A percentile compares a stretch with the other conserved stretches of the same genome.
Evolutionary conservation across 2,797 vertebrate genomes (phyloP).

Genomic region (Monodelphis domestica): DNA sequence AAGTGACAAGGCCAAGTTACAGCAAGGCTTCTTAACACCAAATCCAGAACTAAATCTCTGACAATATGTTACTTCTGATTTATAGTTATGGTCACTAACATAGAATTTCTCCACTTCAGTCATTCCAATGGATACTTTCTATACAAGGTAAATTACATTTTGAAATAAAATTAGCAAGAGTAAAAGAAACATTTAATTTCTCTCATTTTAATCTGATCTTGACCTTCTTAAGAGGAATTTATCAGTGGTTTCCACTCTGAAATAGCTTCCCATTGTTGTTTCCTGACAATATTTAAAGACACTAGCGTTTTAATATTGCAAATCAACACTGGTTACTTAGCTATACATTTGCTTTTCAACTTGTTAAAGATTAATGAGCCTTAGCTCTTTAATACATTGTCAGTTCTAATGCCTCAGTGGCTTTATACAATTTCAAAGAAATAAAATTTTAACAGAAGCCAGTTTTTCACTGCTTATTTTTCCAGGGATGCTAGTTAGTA

Average conservation of each 20-base stretch:
- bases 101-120: not conserved
- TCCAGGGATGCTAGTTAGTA: conserved; percentile 38
- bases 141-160: conserved; percentile 37
- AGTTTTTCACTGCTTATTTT: conserved; percentile 49
- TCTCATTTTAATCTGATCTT: conserved; percentile 44
- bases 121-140: conserved; percentile 25
- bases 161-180: conserved; percentile 45
- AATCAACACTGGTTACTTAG: conserved; percentile 61
- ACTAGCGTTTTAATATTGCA: conserved; percentile 72
- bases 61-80: not conserved
- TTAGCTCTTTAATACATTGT: conserved; percentile 79
- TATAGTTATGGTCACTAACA: conserved; percentile 22
- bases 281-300: conserved; percentile 57
- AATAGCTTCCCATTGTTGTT: conserved; percentile 56
- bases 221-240: not conserved
- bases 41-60: conserved; percentile 37
- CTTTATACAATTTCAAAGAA: conserved; percentile 70
- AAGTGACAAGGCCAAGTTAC: conserved; percentile 2
- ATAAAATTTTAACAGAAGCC: conserved; percentile 68
- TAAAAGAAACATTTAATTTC: conserved; percentile 34
- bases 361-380: conserved; percentile 84
- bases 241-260: conserved; percentile 43
- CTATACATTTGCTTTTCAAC: conserved; percentile 78
- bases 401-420: conserved; percentile 73
- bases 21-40: too few species aligned